These are phyloP conservation scores for Crenuchus spilurus DNA, from an alignment of 2,797 vertebrate genomes.

Conservation along the genomic window DNA sequence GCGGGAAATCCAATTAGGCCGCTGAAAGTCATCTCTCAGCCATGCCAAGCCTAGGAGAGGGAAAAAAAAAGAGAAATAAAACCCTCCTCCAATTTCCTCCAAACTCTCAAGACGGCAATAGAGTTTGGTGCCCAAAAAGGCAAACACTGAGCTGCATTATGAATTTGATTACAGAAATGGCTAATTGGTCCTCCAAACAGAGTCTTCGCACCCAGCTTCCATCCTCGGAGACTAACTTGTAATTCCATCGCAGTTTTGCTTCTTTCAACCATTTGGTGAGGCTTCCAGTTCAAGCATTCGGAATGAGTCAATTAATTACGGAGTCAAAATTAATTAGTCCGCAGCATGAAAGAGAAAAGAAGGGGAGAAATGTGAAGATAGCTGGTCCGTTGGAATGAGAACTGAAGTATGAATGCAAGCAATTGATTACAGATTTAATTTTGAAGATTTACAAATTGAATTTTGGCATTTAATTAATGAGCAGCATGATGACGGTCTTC, in stretches of 20 bases:
- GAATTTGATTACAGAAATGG: slow-evolving; percentile 23
- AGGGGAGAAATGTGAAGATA: slow-evolving; percentile 7
- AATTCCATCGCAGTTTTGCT: neutral
- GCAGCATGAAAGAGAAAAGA: slow-evolving; percentile 20
- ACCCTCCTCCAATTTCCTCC: neutral
- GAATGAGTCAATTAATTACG: slow-evolving; percentile 27
- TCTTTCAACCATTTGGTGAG: neutral
- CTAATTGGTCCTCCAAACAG: slow-evolving; percentile 46
- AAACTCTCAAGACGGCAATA: neutral
- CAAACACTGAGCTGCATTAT: slow-evolving; percentile 1
- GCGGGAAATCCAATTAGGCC: slow-evolving; percentile 52
- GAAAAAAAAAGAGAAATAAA: neutral
- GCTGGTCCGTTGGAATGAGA: slow-evolving; percentile 7
- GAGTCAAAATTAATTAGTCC: slow-evolving; percentile 31
- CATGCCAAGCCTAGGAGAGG: slow-evolving; percentile 17
- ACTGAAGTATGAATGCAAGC: slow-evolving; percentile 8
- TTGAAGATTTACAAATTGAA: slow-evolving; percentile 27
- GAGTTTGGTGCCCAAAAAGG: neutral
- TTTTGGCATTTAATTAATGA: neutral
- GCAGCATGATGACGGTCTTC: neutral
- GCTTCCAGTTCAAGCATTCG: slow-evolving; percentile 8
- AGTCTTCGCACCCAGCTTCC: neutral
- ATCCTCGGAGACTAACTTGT: slow-evolving; percentile 1
- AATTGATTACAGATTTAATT: neutral
- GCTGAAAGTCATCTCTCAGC: slow-evolving; percentile 38